Conservation (phyloP, 2,888 invertebrate species). For the Tuberolachnus salignus region DNA sequence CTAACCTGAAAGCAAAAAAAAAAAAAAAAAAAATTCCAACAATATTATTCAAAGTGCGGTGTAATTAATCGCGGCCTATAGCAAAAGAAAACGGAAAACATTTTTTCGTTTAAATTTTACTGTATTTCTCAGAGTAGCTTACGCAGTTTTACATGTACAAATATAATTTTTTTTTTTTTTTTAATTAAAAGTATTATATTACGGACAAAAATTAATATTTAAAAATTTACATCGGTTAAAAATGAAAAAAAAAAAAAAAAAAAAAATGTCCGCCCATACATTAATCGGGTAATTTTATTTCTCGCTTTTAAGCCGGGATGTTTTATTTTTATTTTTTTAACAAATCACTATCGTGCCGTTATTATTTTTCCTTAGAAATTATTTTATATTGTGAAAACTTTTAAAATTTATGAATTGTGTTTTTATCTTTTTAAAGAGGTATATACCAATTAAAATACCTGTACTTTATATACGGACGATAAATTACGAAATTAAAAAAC, state of each 20-base stretch:
- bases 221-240: neutral
- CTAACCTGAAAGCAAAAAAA: no score
- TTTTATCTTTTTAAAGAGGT: neutral
- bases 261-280: neutral
- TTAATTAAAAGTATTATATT: neutral
- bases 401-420: neutral
- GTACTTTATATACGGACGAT: neutral
- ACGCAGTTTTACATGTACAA: neutral
- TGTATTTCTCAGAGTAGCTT: no score
- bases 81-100: neutral
- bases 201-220: neutral
- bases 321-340: constrained; percentile 19
- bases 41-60: no score
- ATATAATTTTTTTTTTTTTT: neutral
- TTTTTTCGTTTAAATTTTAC: no score
- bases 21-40: no score
- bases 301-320: no score
- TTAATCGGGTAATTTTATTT: neutral
- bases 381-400: constrained; percentile 21
- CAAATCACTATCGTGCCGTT: neutral
- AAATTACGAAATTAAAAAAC: constrained; percentile 6
- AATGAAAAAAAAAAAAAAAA: no score
- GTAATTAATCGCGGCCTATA: neutral
- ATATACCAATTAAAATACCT: constrained; percentile 9
- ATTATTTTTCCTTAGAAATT: neutral